Conservation (phyloP, 2,113 vertebrate species). For the Ctenomys sociabilis region DNA sequence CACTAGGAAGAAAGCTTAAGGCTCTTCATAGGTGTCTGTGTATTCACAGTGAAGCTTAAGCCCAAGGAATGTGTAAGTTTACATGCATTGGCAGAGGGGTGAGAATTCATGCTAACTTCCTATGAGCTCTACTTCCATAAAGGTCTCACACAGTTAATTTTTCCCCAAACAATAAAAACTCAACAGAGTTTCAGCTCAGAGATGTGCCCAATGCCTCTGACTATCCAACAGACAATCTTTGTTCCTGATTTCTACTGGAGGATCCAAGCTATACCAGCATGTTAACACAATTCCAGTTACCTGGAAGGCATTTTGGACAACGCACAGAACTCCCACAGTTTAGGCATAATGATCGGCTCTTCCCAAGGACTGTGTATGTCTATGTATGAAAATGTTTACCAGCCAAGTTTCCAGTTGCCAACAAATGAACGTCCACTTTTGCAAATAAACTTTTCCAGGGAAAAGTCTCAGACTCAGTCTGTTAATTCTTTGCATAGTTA, state of each 20-base stretch:
- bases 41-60: not conserved
- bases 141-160: not conserved
- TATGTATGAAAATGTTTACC: not conserved
- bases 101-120: not conserved
- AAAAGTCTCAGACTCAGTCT: not conserved
- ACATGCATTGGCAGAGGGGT: accelerated
- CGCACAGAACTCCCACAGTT: not conserved
- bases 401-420: not conserved
- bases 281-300: not conserved
- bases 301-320: not conserved
- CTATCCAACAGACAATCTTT: not conserved
- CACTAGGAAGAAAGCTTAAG: not conserved
- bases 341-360: not conserved
- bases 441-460: not conserved
- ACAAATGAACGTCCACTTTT: not conserved
- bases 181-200: not conserved
- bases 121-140: accelerated
- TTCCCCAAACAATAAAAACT: not conserved
- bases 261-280: not conserved
- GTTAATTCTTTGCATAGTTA: not conserved
- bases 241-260: not conserved
- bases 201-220: not conserved
- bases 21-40: not conserved
- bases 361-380: not conserved
- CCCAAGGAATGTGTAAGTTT: not conserved